These are phyloP conservation scores for Oxyteleia sp. DNA, from an alignment of 2,888 invertebrate species.

Conservation along the genomic window DNA sequence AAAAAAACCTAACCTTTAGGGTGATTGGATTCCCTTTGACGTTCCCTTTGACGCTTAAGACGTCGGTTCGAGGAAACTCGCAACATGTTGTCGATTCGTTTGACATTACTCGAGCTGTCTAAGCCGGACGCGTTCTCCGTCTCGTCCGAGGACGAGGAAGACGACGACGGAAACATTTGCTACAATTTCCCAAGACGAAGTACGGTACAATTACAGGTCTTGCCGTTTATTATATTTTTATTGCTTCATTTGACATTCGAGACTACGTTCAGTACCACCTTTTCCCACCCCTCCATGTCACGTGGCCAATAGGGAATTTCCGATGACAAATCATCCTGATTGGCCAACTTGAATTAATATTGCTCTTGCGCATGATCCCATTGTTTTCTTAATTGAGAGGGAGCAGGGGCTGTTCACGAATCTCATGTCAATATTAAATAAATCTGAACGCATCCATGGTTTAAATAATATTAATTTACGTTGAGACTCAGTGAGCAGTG, in stretches of 20 bases:
- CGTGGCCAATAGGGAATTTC: too few relatives aligned
- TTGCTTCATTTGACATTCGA: constrained; percentile 48
- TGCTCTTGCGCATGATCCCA: too few relatives aligned
- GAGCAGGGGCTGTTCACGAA: too few relatives aligned
- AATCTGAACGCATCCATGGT: too few relatives aligned
- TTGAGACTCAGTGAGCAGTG: too few relatives aligned
- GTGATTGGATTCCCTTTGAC: constrained; percentile 43
- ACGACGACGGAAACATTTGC: constrained; percentile 65
- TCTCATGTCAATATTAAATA: too few relatives aligned
- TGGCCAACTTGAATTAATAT: too few relatives aligned
- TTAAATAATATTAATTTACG: too few relatives aligned
- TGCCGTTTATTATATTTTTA: constrained; percentile 48
- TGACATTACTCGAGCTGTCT: constrained; percentile 34
- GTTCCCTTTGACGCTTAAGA: constrained; percentile 68
- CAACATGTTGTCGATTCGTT: constrained; percentile 10
- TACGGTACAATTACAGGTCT: constrained; percentile 20
- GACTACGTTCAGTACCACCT: constrained; percentile 36
- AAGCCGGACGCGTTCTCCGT: constrained; percentile 67
- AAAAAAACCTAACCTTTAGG: constrained; percentile 57
- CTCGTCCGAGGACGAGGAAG: constrained; percentile 79
- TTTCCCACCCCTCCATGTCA: too few relatives aligned
- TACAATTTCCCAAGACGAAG: constrained; percentile 9
- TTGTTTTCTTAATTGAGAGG: too few relatives aligned
- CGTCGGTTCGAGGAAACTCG: constrained; percentile 10
- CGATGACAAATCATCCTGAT: too few relatives aligned